phyloP scores from a whole-genome alignment of 2,797 vertebrate species.

The Masticophis lateralis region DNA sequence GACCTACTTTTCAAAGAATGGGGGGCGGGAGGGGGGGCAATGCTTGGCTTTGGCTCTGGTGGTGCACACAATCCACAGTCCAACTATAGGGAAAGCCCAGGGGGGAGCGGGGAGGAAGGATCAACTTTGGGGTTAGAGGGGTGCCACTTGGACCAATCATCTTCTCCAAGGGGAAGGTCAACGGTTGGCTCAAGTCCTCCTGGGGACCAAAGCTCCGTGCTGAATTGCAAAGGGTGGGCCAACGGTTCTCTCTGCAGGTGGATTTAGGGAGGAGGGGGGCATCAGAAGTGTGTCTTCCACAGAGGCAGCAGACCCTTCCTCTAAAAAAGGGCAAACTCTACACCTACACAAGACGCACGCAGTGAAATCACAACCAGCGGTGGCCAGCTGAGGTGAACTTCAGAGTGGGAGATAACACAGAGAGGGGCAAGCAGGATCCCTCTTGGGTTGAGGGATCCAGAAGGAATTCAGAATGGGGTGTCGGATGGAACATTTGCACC shows the following conservation, averaged over 20 bases:
- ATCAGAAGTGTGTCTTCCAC: too few species aligned
- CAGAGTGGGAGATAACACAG: background rate
- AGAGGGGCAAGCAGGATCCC: background rate
- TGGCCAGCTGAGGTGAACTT: too few species aligned
- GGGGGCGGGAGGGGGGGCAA: too few species aligned
- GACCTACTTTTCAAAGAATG: slow-evolving; percentile 23
- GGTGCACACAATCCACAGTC: background rate
- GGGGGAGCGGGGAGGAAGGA: accelerated
- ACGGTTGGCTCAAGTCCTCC: background rate
- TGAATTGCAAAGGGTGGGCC: too few species aligned
- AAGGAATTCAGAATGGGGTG: background rate
- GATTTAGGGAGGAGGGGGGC: background rate
- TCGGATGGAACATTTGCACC: background rate
- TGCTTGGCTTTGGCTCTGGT: too few species aligned
- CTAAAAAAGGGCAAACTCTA: background rate
- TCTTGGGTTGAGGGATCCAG: background rate
- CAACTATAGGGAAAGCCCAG: too few species aligned
- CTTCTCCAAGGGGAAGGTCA: background rate
- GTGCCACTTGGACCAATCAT: background rate
- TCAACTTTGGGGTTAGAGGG: background rate
- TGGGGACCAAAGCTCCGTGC: too few species aligned
- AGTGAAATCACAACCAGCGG: background rate
- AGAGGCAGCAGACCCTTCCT: background rate
- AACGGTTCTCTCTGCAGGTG: background rate
- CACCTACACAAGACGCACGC: accelerated